Evolutionary conservation across 92 coral and sea anemone genomes (phyloP), one percentile per base, ranked within the genome.

Genomic region (Parazoanthus atlanticus): DNA sequence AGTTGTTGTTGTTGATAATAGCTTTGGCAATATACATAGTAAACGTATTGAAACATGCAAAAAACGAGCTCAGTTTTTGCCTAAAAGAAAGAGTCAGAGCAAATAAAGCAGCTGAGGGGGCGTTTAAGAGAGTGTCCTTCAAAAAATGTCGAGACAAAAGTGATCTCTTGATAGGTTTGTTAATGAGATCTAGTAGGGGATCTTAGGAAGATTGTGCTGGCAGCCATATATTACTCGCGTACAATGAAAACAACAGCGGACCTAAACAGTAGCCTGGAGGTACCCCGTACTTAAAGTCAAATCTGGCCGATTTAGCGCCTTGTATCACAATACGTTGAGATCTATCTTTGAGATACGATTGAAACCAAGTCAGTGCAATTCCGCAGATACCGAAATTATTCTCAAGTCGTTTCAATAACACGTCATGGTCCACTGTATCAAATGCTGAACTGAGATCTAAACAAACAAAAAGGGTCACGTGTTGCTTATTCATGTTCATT

Each of bases 311-410:
- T 77, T 40, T 75, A 34, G 52, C 52, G 26, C 52, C 79, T 1
- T 75, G 46, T 75, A 75, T 75, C 52, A 75, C 81, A 41, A 77
- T 77, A 34, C 11, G 81, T 77, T 77, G 81, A 41, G 81, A 77
- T 77, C 81, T 77, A 2, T 77, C 81, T 77, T 19, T 47, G 64
- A 41, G 64, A 34, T 77, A 77, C 26, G 81, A 77, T 77, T 40
- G 46, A 8, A 75, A 75, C 49, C 77, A 72, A 32, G 77, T 32
- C 33, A 28, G 77, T 72, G 77, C 64, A 29, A 23, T 47, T 77
- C 81, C 61, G 40, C 81, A 17, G 81, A 77, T 41, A 77, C 81
- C 81, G n/a, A 77, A 77, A 19, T 77, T 41, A 41, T 47, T 19
- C 21, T 77, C 32, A 25, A 77, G 81, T 41, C 52, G 26, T 33